phyloP scores from a whole-genome alignment of 2,888 invertebrate genomes.

The Pheosia gnoma region DNA sequence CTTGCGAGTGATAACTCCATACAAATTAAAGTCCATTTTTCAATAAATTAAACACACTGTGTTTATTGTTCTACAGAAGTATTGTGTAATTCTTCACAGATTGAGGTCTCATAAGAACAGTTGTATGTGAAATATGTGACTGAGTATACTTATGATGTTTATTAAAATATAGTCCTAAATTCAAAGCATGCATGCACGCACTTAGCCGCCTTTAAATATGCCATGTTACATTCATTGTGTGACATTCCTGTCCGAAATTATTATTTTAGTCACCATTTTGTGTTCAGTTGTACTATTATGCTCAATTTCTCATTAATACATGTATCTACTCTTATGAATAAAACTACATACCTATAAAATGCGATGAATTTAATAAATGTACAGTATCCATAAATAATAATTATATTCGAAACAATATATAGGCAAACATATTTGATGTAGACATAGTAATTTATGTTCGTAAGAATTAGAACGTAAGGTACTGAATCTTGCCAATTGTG shows the following conservation, averaged over 20 bases:
- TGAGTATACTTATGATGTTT: too few relatives aligned
- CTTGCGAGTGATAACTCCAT: too few relatives aligned
- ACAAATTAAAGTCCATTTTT: too few relatives aligned
- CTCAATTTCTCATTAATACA: background rate
- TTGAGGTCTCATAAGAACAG: too few relatives aligned
- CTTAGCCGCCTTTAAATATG: too few relatives aligned
- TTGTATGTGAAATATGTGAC: too few relatives aligned
- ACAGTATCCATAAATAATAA: conserved; percentile 22
- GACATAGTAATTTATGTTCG: conserved; percentile 6
- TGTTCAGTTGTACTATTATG: background rate
- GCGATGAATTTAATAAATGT: conserved; percentile 12
- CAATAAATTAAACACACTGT: too few relatives aligned
- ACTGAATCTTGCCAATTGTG: too few relatives aligned
- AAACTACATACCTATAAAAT: conserved; percentile 5
- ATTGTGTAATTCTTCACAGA: too few relatives aligned
- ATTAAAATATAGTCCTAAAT: too few relatives aligned
- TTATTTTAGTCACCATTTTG: background rate
- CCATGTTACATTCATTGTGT: background rate
- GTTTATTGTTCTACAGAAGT: too few relatives aligned
- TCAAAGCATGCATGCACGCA: too few relatives aligned
- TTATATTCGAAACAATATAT: conserved; percentile 14
- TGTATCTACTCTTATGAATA: background rate
- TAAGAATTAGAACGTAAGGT: background rate
- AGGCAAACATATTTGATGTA: conserved; percentile 8
- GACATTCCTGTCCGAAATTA: background rate